These are phyloP conservation scores for Neosilurus mollespiculum DNA, from an alignment of 2,797 vertebrate species.

Conservation along the genomic window DNA sequence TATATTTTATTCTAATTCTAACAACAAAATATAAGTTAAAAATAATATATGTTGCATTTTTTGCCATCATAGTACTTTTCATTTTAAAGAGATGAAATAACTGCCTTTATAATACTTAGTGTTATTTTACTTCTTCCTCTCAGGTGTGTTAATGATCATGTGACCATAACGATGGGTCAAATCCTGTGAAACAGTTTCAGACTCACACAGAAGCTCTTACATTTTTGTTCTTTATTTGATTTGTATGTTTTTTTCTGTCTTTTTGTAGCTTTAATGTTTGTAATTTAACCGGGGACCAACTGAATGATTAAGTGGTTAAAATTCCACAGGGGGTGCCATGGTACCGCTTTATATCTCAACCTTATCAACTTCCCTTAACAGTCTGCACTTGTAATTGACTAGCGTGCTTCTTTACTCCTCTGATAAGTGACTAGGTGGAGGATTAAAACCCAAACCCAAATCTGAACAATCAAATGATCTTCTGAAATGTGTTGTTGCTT, in stretches of 20 bases:
- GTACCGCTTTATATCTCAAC: background rate
- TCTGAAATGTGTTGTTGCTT: background rate
- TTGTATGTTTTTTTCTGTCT: background rate
- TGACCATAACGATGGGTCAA: background rate
- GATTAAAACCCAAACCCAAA: background rate
- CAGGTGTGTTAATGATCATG: background rate
- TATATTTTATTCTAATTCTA: slow-evolving; percentile 30
- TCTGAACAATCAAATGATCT: background rate
- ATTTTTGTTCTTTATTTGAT: background rate
- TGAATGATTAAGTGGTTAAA: background rate
- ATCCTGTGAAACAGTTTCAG: background rate
- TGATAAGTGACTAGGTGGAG: background rate
- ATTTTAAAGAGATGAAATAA: slow-evolving; percentile 35
- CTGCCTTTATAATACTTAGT: too few relatives aligned
- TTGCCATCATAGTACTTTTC: slow-evolving; percentile 37
- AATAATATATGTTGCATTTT: slow-evolving; percentile 52
- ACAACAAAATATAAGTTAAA: slow-evolving; percentile 54
- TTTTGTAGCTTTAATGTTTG: background rate
- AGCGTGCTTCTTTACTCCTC: background rate
- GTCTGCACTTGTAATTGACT: background rate
- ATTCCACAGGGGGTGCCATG: background rate
- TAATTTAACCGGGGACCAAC: background rate
- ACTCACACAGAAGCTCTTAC: background rate
- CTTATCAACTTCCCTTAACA: background rate
- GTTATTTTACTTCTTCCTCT: background rate